Evolutionary conservation across 2,797 vertebrate species (phyloP).

Genomic region (Gymnoscopelus braueri): DNA sequence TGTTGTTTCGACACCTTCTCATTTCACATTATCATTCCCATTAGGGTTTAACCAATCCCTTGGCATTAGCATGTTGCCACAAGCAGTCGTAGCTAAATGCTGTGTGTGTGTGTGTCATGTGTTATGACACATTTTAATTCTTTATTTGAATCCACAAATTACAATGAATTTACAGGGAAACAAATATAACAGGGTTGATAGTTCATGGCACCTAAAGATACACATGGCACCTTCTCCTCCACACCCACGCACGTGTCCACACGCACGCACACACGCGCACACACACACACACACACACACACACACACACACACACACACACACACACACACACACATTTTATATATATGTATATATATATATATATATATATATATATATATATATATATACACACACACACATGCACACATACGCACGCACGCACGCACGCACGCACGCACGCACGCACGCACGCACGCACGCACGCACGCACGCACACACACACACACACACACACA

Average conservation of each 20-base stretch:
- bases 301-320: too few relatives aligned
- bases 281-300: neutral
- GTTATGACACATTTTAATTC: neutral
- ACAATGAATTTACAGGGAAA: too few relatives aligned
- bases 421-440: too few relatives aligned
- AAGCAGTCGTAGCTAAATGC: conserved; percentile 43
- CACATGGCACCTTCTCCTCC: too few relatives aligned
- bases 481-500: neutral
- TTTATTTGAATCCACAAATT: too few relatives aligned
- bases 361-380: too few relatives aligned
- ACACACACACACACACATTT: neutral
- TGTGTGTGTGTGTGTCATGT: too few relatives aligned
- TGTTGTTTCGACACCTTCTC: conserved; percentile 69
- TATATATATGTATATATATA: neutral
- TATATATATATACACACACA: neutral
- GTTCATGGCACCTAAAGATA: too few relatives aligned
- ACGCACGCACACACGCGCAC: conserved; percentile 6
- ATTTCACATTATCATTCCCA: conserved; percentile 52
- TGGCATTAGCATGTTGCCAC: conserved; percentile 57
- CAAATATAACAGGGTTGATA: too few relatives aligned
- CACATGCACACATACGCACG: neutral
- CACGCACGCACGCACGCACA: conserved; percentile 1
- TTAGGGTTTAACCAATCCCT: conserved; percentile 64
- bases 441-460: too few relatives aligned
- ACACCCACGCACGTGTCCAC: too few relatives aligned